A percentile compares a stretch with the other conserved stretches of the same genome.
Conservation (phyloP, 2,797 vertebrate species). For the Lagodon rhomboides region DNA sequence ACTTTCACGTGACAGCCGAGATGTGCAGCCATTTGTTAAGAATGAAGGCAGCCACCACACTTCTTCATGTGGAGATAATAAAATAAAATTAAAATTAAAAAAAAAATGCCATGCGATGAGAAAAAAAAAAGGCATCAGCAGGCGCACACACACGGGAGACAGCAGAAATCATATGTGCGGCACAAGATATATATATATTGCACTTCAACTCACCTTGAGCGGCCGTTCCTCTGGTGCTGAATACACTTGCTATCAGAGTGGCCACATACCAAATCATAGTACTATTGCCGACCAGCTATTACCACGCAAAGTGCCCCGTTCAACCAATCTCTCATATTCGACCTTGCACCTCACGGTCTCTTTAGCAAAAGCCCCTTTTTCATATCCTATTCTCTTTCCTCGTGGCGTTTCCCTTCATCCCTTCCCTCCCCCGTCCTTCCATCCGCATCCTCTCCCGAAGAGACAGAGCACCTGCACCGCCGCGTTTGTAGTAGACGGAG, state of each 20-base stretch:
- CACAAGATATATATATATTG: constrained; percentile 77
- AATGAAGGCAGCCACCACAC: constrained; percentile 64
- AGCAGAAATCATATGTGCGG: constrained; percentile 60
- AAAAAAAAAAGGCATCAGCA: constrained; percentile 36
- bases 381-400: constrained; percentile 86
- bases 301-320: constrained; percentile 92
- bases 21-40: constrained; percentile 75
- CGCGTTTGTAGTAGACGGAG: constrained; percentile 87
- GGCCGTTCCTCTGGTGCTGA: constrained; percentile 94
- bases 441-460: constrained; percentile 88
- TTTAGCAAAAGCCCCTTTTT: constrained; percentile 77
- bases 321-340: constrained; percentile 88
- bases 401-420: constrained; percentile 88
- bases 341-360: constrained; percentile 85
- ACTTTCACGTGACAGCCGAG: constrained; percentile 76
- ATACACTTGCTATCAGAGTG: constrained; percentile 99
- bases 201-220: constrained; percentile 99
- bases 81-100: neutral
- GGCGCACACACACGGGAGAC: constrained; percentile 46
- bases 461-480: constrained; percentile 91
- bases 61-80: constrained; percentile 45
- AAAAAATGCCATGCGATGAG: constrained; percentile 46
- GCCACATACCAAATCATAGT: constrained; percentile 99
- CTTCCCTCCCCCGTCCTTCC: constrained; percentile 87
- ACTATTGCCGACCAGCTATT: constrained; percentile 92